A percentile compares a stretch with the other conserved stretches of the same genome.
phyloP scores from a whole-genome alignment of 1,140 invertebrate genomes.

The Chironomus tepperi region DNA sequence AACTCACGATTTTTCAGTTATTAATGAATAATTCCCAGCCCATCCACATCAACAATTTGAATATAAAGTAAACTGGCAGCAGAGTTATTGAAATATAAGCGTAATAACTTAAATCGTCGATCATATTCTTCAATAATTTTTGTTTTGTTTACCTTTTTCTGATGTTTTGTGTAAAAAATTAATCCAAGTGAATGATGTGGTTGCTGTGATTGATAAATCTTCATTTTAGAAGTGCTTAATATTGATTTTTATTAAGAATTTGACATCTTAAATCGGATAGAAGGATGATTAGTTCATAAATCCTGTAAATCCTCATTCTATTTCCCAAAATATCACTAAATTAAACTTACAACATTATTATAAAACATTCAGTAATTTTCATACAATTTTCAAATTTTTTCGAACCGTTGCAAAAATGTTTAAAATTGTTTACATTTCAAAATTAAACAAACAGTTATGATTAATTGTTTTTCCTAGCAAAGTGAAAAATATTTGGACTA shows the following conservation, averaged over 20 bases:
- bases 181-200: background rate
- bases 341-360: too few relatives aligned
- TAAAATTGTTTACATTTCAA: too few relatives aligned
- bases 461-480: too few relatives aligned
- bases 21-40: slow-evolving; percentile 40
- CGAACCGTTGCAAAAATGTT: too few relatives aligned
- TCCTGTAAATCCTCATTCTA: too few relatives aligned
- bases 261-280: background rate
- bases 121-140: slow-evolving; percentile 39
- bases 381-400: too few relatives aligned
- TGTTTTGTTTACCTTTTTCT: background rate
- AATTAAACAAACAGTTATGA: too few relatives aligned
- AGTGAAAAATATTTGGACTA: too few relatives aligned
- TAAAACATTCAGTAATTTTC: too few relatives aligned
- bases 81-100: slow-evolving; percentile 37
- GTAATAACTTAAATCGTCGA: slow-evolving; percentile 38
- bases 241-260: background rate
- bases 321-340: too few relatives aligned
- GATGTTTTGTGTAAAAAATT: background rate
- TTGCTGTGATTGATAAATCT: background rate
- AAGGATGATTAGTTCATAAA: too few relatives aligned
- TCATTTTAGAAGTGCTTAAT: background rate
- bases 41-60: slow-evolving; percentile 40
- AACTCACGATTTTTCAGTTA: slow-evolving; percentile 28
- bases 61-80: slow-evolving; percentile 40